Base-by-base conservation (phyloP, 2,888 invertebrate species). In the Pterobdella sp. region DNA sequence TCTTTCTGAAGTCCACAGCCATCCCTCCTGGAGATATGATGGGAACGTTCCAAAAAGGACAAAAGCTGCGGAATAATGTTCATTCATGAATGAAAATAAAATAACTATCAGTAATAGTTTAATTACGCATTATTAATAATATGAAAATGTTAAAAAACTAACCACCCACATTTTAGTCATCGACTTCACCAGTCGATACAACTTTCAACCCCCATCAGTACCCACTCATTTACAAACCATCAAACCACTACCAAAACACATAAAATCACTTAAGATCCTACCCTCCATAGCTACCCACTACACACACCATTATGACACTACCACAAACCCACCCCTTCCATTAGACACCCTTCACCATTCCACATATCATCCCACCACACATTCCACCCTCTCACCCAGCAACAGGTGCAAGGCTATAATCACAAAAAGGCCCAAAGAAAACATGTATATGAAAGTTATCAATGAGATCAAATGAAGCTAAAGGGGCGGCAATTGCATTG, bases 1-100 rank as follows among this genome's bases (percentile, higher is more conserved):
- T 75, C 22, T 72, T 73, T 10, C 78, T 78, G 74, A 83, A 83
- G 72, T 82, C 81, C 67, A 80, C 78, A 2, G 82, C 81, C 71
- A 82, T 77, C 1, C 81, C 83, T 1, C 83, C 83, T 2, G 83
- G 79, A 18, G 93, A 92, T 79, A 93, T 91, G 78, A 93, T 91
- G 0, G 93, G 93, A 0, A 90, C 89, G 82, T 93, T 92, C 93
- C 93, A 93, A 82, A 91, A 92, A 1, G 92, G 91, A 0, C 93
- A 91, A 70, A 93, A 87, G 74, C 92, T 71, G 35, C 29, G 26
- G 35, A 3, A 32, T 7, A 64, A 7, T 18, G 64, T 64, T 64
- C 26, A 56, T n/a, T 3, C 1, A 56, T 56, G 56, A 60, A 31
- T 1, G 18, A 14, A 0, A 60, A 14, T 1, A 60, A 31, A 31